phyloP scores from a whole-genome alignment of 2,113 vertebrate genomes.

The Microtus pennsylvanicus region DNA sequence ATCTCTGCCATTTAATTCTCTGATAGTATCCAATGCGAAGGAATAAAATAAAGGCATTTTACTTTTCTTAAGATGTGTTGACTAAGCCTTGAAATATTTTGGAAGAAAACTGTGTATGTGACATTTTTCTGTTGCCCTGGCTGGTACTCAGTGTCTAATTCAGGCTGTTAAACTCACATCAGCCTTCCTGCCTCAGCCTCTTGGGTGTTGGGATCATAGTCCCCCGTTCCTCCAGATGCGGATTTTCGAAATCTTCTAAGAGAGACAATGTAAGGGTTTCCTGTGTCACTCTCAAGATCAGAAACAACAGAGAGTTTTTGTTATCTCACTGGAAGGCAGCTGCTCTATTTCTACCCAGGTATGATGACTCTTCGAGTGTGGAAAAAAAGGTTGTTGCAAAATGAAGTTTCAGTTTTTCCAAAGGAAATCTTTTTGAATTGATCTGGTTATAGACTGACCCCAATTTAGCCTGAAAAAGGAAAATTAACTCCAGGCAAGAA shows the following conservation, averaged over 20 bases:
- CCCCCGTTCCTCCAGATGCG: accelerated
- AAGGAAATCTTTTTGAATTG: neutral
- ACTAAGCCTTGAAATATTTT: neutral
- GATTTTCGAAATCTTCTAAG: neutral
- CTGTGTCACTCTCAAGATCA: neutral
- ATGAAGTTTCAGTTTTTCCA: neutral
- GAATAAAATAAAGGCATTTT: neutral
- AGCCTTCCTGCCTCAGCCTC: neutral
- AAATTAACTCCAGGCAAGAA: conserved; percentile 30
- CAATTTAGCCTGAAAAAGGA: conserved; percentile 3
- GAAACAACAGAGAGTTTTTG: neutral
- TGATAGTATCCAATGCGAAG: neutral
- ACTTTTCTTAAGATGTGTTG: neutral
- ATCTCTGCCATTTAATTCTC: neutral
- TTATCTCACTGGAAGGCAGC: neutral
- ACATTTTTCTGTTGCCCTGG: neutral
- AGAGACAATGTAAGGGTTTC: neutral
- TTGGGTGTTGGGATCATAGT: neutral
- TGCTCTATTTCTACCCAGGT: neutral
- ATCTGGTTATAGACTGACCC: neutral
- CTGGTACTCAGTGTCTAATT: neutral
- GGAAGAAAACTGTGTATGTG: neutral
- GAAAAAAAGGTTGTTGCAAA: neutral
- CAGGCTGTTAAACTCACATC: neutral
- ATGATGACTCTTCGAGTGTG: neutral